Evolutionary conservation across 2,888 invertebrate genomes (phyloP).

Genomic region (Cyclophora albipunctata): DNA sequence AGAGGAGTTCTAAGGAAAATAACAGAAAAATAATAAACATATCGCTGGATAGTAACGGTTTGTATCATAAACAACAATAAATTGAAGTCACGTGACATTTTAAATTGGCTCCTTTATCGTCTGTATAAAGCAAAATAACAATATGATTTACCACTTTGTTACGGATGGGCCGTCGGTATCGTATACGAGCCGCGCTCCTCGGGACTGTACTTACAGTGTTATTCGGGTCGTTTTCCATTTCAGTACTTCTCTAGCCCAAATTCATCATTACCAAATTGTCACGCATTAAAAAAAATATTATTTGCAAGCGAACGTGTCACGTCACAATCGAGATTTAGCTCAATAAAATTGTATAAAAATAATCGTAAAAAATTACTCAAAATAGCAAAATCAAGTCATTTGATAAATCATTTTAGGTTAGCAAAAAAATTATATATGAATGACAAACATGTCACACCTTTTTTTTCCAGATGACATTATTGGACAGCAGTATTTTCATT

Average conservation of each 20-base stretch:
- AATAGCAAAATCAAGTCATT: slow-evolving; percentile 71
- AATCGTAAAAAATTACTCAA: slow-evolving; percentile 66
- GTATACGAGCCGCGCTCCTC: too few relatives aligned
- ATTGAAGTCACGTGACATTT: too few relatives aligned
- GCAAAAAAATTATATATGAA: slow-evolving; percentile 71
- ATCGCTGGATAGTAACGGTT: too few relatives aligned
- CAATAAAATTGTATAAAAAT: slow-evolving; percentile 68
- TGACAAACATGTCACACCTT: slow-evolving; percentile 74
- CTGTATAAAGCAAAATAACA: too few relatives aligned
- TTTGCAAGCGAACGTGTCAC: slow-evolving; percentile 43
- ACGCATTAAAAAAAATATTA: slow-evolving; percentile 56
- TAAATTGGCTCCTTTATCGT: background rate
- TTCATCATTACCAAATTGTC: slow-evolving; percentile 61
- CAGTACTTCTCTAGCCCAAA: slow-evolving; percentile 57
- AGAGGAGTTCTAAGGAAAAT: too few relatives aligned
- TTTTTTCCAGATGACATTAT: slow-evolving; percentile 73
- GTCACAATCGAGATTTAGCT: slow-evolving; percentile 70
- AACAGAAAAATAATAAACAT: too few relatives aligned
- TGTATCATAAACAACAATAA: background rate
- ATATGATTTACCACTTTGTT: too few relatives aligned
- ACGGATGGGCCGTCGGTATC: too few relatives aligned
- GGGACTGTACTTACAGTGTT: slow-evolving; percentile 61
- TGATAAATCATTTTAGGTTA: slow-evolving; percentile 76
- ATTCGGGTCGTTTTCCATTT: slow-evolving; percentile 72
- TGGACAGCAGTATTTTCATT: slow-evolving; percentile 70